These are phyloP conservation scores for Microcebus jonahi DNA, from an alignment of 2,113 vertebrate species.

Conservation along the genomic window DNA sequence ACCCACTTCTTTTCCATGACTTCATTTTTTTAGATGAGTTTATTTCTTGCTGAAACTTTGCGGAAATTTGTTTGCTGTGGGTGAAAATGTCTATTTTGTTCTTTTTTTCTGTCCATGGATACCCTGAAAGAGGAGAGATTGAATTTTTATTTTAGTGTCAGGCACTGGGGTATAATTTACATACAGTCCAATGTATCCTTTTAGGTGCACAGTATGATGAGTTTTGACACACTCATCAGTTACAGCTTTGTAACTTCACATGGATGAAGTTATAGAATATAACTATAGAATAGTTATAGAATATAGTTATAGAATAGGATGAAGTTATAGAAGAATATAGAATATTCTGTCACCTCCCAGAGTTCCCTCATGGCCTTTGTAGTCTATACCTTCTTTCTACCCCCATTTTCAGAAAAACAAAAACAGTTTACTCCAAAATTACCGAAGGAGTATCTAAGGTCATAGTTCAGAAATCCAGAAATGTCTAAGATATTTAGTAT, in stretches of 20 bases:
- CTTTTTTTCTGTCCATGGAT: not conserved
- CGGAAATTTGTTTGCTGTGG: not conserved
- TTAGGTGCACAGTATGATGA: not conserved
- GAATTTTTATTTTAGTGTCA: not conserved
- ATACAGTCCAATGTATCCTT: not conserved
- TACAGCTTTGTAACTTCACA: not conserved
- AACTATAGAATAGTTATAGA: not conserved
- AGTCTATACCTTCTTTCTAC: not conserved
- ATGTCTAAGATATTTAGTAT: not conserved
- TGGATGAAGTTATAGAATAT: not conserved
- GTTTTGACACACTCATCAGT: not conserved
- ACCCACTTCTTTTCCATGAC: not conserved
- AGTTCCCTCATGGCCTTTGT: not conserved
- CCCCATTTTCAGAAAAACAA: not conserved
- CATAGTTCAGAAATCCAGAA: not conserved
- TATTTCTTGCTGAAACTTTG: not conserved
- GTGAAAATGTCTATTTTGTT: not conserved
- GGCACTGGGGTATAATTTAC: not conserved
- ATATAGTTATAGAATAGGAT: not conserved
- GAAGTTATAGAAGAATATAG: not conserved
- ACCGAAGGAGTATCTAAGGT: not conserved
- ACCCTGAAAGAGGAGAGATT: not conserved
- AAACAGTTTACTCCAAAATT: not conserved
- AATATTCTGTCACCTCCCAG: not conserved
- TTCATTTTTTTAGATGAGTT: not conserved